A percentile compares a stretch with the other conserved stretches of the same genome.
Conservation (phyloP, 2,888 invertebrate species). For the Megamerina dolium region DNA sequence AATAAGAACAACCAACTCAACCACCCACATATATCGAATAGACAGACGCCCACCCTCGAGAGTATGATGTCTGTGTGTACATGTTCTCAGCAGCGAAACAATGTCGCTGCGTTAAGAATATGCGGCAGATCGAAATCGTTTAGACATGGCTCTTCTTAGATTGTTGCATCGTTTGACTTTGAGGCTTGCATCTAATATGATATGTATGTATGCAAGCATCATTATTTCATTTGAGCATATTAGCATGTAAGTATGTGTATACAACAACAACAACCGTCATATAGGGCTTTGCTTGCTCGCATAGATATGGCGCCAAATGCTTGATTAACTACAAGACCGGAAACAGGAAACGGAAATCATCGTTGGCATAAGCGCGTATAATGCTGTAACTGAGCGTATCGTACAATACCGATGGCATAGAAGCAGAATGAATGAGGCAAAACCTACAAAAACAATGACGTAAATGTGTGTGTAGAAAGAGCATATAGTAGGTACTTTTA, state of each 20-base stretch:
- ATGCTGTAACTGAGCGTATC: no score
- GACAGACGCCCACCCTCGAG: background rate
- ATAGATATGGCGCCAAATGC: constrained; percentile 24
- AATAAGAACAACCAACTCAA: no score
- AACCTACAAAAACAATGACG: background rate
- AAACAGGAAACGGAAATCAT: constrained; percentile 23
- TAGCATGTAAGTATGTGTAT: no score
- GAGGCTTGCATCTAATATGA: no score
- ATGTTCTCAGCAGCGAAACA: constrained; percentile 3
- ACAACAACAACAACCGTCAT: no score
- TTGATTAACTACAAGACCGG: constrained; percentile 24
- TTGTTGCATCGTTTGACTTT: background rate
- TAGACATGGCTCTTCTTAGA: constrained; percentile 3
- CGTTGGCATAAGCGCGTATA: no score
- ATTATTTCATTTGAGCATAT: no score
- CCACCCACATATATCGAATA: constrained; percentile 3
- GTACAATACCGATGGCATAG: no score
- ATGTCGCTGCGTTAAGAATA: background rate
- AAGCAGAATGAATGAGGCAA: no score
- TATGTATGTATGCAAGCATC: no score
- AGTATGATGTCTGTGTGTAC: background rate
- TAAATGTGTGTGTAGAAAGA: background rate
- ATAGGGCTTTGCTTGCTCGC: no score
- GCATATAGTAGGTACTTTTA: no score
- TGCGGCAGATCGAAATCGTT: constrained; percentile 7